These are phyloP conservation scores for Allacma fusca DNA, from an alignment of 2,888 invertebrate species.

Conservation along the genomic window DNA sequence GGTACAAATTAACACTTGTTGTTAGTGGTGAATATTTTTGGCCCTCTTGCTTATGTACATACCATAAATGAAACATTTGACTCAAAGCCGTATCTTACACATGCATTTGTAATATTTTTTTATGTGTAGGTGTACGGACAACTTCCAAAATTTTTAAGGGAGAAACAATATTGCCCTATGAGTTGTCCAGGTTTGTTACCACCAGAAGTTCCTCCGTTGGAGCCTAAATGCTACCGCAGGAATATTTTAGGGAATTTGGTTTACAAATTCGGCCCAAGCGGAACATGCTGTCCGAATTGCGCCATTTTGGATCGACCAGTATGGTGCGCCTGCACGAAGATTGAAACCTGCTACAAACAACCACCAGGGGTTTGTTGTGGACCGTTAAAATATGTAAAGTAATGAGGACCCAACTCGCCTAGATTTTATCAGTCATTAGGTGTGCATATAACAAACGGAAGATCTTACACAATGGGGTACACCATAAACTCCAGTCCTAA, in stretches of 20 bases:
- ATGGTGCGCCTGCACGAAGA: neutral
- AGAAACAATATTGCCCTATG: constrained; percentile 5
- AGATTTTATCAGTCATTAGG: no score
- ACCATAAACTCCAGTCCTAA: no score
- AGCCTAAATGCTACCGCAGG: neutral
- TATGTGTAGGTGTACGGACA: constrained; percentile 28
- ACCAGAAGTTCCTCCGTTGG: neutral
- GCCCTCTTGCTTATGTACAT: no score
- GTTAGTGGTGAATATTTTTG: no score
- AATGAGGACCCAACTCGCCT: no score
- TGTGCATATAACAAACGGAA: no score
- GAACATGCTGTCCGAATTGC: neutral
- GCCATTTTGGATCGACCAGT: neutral
- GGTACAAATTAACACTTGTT: neutral
- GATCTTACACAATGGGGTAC: no score
- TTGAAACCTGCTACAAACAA: neutral
- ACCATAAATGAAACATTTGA: no score
- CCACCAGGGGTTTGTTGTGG: neutral
- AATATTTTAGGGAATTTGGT: constrained; percentile 21
- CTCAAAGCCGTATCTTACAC: no score
- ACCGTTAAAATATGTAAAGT: no score
- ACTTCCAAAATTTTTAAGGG: neutral
- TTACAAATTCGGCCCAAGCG: neutral
- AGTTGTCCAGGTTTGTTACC: neutral
- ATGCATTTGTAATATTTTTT: no score